These are phyloP conservation scores for Pseudoips prasinana DNA, from an alignment of 2,888 invertebrate species.

Conservation along the genomic window DNA sequence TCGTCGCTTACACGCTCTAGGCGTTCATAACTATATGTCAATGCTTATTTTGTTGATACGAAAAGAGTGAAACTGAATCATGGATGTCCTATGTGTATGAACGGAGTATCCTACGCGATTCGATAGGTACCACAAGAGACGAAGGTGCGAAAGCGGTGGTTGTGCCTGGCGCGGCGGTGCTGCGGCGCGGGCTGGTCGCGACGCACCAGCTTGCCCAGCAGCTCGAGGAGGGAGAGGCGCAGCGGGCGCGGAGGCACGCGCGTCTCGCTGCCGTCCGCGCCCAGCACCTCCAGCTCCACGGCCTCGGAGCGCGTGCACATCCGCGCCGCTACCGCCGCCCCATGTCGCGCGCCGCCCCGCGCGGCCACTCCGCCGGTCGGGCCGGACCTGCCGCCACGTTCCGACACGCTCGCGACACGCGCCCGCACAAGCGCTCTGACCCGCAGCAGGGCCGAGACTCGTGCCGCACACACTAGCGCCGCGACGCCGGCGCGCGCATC, in stretches of 20 bases:
- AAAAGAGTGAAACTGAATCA: conserved; percentile 29
- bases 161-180: conserved; percentile 73
- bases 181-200: conserved; percentile 72
- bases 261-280: conserved; percentile 88
- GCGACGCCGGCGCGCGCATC: conserved; percentile 47
- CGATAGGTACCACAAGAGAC: conserved; percentile 68
- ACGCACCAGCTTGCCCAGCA: conserved; percentile 84
- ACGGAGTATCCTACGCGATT: conserved; percentile 23
- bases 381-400: conserved; percentile 47
- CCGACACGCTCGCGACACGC: conserved; percentile 41
- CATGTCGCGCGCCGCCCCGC: conserved; percentile 83
- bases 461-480: conserved; percentile 45
- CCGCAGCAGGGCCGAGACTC: conserved; percentile 54
- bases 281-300: conserved; percentile 90
- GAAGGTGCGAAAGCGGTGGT: conserved; percentile 80
- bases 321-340: conserved; percentile 87
- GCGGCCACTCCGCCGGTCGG: conserved; percentile 52
- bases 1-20: conserved; percentile 21
- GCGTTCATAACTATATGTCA: not conserved
- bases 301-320: conserved; percentile 91
- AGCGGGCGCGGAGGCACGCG: conserved; percentile 87
- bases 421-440: conserved; percentile 58
- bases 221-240: conserved; percentile 85
- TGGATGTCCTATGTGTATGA: conserved; percentile 16
- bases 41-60: conserved; percentile 5